phyloP scores from a whole-genome alignment of 2,113 vertebrate species.

The Mobula birostris region DNA sequence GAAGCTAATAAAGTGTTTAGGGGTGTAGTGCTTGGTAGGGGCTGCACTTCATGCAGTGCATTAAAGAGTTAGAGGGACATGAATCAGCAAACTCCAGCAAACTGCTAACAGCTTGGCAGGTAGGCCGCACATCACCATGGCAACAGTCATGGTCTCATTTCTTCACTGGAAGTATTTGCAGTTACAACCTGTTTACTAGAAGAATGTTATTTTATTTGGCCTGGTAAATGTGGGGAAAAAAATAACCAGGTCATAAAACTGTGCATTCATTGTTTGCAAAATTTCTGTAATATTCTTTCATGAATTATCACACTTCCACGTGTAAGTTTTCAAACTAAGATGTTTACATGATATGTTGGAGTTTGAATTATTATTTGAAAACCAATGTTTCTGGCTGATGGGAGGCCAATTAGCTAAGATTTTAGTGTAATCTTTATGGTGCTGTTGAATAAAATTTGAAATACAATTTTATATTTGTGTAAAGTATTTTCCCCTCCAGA shows the following conservation, averaged over 20 bases:
- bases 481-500: neutral
- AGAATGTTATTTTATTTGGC: neutral
- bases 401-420: constrained; percentile 9
- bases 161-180: neutral
- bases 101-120: neutral
- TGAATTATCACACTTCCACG: neutral
- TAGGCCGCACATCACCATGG: neutral
- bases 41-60: neutral
- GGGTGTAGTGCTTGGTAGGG: neutral
- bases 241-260: neutral
- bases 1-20: neutral
- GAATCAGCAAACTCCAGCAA: neutral
- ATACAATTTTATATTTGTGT: constrained; percentile 34
- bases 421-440: constrained; percentile 35
- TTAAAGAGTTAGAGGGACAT: neutral
- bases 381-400: constrained; percentile 10
- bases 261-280: neutral
- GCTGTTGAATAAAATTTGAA: constrained; percentile 38
- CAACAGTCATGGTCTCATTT: neutral
- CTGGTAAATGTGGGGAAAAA: neutral
- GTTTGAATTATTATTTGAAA: constrained; percentile 14
- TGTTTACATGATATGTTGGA: constrained; percentile 24
- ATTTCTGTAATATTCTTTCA: neutral
- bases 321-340: constrained; percentile 4
- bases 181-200: neutral